Evolutionary conservation across 2,113 vertebrate genomes (phyloP), one percentile per base, ranked within the genome.

Genomic region (Psittacus erithacus): DNA sequence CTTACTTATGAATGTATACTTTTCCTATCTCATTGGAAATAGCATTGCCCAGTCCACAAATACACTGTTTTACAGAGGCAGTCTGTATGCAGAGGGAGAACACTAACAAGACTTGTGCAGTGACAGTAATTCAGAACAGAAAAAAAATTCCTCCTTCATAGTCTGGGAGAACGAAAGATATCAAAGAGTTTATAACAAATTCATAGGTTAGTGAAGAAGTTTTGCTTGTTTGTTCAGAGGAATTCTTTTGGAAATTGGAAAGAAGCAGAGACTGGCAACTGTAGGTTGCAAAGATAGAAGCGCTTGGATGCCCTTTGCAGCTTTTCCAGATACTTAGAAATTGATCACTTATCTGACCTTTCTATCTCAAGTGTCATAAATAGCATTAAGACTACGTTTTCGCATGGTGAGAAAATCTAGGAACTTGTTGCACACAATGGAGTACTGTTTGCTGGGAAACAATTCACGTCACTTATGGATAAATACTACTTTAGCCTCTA

Each of bases 261-360:
- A 81, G 46, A 43, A 47, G 17, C 50, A 43, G 43, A 59, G 39
- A 71, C 15, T 23, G 46, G 46, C 11, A 77, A 5, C 31, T 49
- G 19, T 79, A 38, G 85, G 38, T 35, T 91, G 44, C 50, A 82
- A 43, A 41, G 41, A 60, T 15, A 85, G 46, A 82, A 91, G 62
- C n/a, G 41, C 14, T 73, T 86, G 17, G 28, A 65, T 85, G 28
- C 22, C 67, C 19, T 67, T 64, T 85, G 29, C 33, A 67, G 65
- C 19, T 95, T 94, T 93, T 82, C 63, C 35, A 80, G 50, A 33
- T 64, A 43, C 55, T 92, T 86, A 78, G 63, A 82, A 93, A 88
- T 52, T 57, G 68, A 86, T 83, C 13, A 46, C 17, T 73, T 73
- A 69, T 41, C 29, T 85, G 86, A 79, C 77, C 31, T 89, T 93